Conservation (phyloP, 1,140 invertebrate species). For the Drosophila kikkawai region DNA sequence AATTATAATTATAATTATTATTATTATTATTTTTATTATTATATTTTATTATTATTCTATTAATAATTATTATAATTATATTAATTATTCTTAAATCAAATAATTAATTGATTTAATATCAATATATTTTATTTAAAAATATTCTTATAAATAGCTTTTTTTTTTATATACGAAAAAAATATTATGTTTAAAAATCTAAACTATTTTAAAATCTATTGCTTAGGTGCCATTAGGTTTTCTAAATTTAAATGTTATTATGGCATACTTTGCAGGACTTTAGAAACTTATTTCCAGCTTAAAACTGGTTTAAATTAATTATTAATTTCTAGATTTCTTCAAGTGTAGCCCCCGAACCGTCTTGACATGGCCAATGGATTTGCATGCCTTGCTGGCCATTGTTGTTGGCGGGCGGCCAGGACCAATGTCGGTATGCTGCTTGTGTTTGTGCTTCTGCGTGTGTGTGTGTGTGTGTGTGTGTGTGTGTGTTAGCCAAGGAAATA, state of each 20-base stretch:
- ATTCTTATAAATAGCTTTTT: too few relatives aligned
- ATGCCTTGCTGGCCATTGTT: conserved; percentile 30
- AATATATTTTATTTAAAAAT: too few relatives aligned
- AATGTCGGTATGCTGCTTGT: neutral
- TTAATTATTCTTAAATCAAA: too few relatives aligned
- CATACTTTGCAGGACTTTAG: neutral
- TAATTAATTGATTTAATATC: too few relatives aligned
- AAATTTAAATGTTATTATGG: neutral
- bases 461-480: conserved; percentile 2
- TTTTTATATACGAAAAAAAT: too few relatives aligned
- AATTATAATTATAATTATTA: too few relatives aligned
- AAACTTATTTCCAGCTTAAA: neutral
- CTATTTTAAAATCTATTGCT: too few relatives aligned
- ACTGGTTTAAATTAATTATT: too few relatives aligned
- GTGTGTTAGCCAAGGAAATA: conserved; percentile 33
- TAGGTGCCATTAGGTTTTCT: neutral
- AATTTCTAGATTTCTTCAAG: conserved; percentile 22
- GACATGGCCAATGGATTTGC: conserved; percentile 39
- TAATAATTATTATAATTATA: too few relatives aligned
- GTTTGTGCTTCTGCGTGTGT: neutral
- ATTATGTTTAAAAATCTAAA: neutral
- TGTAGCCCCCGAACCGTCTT: conserved; percentile 32
- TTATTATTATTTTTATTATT: too few relatives aligned
- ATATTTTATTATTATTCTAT: too few relatives aligned
- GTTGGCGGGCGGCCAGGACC: conserved; percentile 19